Conservation (phyloP, 2,113 vertebrate species). For the Syngnathus scovelli region DNA sequence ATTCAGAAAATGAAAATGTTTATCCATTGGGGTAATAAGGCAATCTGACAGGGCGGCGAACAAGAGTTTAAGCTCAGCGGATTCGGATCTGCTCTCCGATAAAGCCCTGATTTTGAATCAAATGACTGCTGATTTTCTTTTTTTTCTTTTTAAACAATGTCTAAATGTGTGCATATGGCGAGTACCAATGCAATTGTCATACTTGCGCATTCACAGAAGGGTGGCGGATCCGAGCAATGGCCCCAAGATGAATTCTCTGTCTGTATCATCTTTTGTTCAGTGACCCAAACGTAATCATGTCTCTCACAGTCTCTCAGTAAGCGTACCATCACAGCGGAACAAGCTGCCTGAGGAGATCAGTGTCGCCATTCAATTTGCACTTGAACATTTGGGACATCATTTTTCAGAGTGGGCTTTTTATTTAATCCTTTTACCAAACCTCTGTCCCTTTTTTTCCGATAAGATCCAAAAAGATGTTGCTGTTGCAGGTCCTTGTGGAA, state of each 20-base stretch:
- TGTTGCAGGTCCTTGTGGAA: not conserved
- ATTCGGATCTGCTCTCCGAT: too few relatives aligned
- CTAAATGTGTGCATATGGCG: conserved; percentile 3
- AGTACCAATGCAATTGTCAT: conserved; percentile 12
- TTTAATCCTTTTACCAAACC: not conserved
- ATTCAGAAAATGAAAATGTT: too few relatives aligned
- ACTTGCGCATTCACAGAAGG: conserved; percentile 3
- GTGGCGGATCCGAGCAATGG: conserved; percentile 7
- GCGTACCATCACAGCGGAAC: conserved; percentile 19
- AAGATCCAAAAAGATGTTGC: not conserved
- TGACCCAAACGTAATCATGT: conserved; percentile 43
- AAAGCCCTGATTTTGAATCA: too few relatives aligned
- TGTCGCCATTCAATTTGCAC: conserved; percentile 13
- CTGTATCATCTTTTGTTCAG: conserved; percentile 38
- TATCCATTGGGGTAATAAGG: too few relatives aligned
- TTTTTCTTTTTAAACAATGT: conserved; percentile 9
- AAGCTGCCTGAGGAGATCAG: conserved; percentile 39
- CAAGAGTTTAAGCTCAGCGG: too few relatives aligned
- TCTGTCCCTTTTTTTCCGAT: not conserved
- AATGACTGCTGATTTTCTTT: conserved; percentile 9
- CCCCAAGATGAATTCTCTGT: conserved; percentile 29
- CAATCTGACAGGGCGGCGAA: too few relatives aligned
- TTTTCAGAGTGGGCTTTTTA: not conserved
- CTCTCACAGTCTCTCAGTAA: conserved; percentile 31
- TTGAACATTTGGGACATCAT: not conserved